Evolutionary conservation across 2,113 vertebrate genomes (phyloP), one percentile per base, ranked within the genome.

Genomic region (Halcyon senegalensis): DNA sequence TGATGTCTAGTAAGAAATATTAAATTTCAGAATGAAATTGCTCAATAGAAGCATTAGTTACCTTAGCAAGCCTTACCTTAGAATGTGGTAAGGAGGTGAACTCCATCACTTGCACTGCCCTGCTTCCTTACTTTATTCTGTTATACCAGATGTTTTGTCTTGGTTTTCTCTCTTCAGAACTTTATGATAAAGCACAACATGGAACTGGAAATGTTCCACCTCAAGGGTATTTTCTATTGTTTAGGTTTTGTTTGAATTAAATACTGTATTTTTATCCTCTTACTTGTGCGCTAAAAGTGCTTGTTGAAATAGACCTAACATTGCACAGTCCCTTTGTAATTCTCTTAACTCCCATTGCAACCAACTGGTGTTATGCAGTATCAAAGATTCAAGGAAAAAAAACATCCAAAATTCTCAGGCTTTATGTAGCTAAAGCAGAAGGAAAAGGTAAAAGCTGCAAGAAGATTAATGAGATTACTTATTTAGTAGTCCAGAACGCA

Each of bases 401-500:
- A 70, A 5, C 10, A 63, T 50, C 27, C 12, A 43, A 59, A 79
- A 46, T 74, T 82, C 63, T 84, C 69, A 80, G 66, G 51, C 73
- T 89, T 92, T 46, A 53, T 67, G 44, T 79, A 70, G 48, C 39
- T 94, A 83, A 72, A 86, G 53, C 41, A 91, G 55, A 87, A 91
- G 17, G 50, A 92, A 86, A 95, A 92, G 89, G 93, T 94, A 89
- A 89, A 93, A 93, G 25, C 31, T 84, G 25, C 50, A 59, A 77
- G 59, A 94, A 95, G 94, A 93, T 95, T 94, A 95, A 97, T 96
- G 87, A 94, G 87, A 92, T 95, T 89, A 85, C 88, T 93, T 95
- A 83, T 72, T 97, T 94, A 97, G 91, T 80, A 90, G 93, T 84
- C 80, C 43, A 81, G 62, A 86, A 95, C 2, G 31, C 33, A 91